A percentile compares a stretch with the other conserved stretches of the same genome.
Conservation (phyloP, 2,797 vertebrate species). For the Gymnopithys bicolor region DNA sequence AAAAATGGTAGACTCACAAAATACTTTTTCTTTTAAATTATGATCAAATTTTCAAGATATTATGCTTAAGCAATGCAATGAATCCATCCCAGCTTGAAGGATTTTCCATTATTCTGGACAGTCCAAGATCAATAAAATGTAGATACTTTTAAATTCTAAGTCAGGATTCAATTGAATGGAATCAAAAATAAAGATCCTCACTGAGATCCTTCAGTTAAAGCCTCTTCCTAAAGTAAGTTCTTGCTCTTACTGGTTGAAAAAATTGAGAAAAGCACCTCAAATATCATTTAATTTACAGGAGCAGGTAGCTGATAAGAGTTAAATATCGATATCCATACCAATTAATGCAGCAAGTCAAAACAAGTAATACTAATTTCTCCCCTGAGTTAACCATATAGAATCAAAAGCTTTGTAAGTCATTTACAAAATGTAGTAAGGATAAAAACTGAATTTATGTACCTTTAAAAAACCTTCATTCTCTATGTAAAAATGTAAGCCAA, state of each 20-base stretch:
- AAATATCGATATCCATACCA: background rate
- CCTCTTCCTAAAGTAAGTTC: background rate
- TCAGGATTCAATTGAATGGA: background rate
- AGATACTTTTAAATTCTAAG: background rate
- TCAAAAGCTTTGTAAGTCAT: background rate
- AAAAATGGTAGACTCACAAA: background rate
- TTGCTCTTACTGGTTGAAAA: background rate
- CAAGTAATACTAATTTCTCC: background rate
- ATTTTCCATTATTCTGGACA: background rate
- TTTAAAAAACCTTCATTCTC: background rate
- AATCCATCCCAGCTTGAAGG: background rate
- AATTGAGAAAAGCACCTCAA: background rate
- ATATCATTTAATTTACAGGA: background rate
- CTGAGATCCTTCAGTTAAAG: background rate
- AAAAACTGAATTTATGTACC: background rate
- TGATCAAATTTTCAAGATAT: background rate
- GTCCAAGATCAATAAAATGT: background rate
- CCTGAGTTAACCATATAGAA: background rate
- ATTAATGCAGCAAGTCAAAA: constrained; percentile 3
- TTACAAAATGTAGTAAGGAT: background rate
- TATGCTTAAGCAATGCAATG: background rate
- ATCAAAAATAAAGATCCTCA: background rate
- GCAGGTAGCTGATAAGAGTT: background rate
- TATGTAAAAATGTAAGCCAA: background rate
- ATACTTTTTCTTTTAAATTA: background rate